A percentile compares a stretch with the other conserved stretches of the same genome.
phyloP scores from a whole-genome alignment of 2,797 vertebrate genomes.

The Pseudotriccus pelzelni region DNA sequence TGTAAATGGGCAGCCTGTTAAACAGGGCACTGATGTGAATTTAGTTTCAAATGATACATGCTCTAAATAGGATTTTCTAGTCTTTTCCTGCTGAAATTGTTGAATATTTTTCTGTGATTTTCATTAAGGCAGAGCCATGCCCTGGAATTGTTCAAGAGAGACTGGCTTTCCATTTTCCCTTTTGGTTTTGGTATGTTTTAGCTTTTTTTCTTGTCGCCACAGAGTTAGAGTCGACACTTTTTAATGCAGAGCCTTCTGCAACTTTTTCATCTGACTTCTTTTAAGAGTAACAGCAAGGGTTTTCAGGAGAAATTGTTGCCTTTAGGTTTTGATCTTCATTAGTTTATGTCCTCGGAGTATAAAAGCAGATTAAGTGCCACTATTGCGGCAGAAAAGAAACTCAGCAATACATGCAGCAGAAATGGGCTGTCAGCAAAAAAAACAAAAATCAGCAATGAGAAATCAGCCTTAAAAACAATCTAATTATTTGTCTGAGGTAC shows the following conservation, averaged over 20 bases:
- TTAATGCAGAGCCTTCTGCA: background rate
- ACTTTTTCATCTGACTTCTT: background rate
- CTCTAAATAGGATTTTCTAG: background rate
- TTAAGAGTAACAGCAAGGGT: background rate
- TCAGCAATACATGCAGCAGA: background rate
- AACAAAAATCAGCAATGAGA: background rate
- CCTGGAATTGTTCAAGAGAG: background rate
- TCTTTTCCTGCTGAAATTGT: background rate
- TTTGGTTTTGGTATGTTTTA: background rate
- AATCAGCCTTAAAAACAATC: slow-evolving; percentile 10
- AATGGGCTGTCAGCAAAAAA: background rate
- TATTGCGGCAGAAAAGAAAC: background rate
- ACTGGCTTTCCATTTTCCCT: background rate
- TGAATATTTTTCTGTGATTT: background rate
- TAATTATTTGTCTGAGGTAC: background rate
- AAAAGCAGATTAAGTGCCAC: background rate
- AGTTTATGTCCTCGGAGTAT: background rate
- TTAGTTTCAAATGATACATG: background rate
- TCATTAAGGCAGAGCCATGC: background rate
- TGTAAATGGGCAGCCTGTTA: background rate
- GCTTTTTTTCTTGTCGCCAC: background rate
- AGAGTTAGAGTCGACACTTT: background rate
- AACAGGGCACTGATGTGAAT: background rate
- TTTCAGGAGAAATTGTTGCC: background rate
- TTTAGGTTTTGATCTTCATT: background rate